Percentiles rank a stretch among this genome's conserved stretches.
phyloP scores from a whole-genome alignment of 2,797 vertebrate species.

The Tenualosa thibaudeaui region DNA sequence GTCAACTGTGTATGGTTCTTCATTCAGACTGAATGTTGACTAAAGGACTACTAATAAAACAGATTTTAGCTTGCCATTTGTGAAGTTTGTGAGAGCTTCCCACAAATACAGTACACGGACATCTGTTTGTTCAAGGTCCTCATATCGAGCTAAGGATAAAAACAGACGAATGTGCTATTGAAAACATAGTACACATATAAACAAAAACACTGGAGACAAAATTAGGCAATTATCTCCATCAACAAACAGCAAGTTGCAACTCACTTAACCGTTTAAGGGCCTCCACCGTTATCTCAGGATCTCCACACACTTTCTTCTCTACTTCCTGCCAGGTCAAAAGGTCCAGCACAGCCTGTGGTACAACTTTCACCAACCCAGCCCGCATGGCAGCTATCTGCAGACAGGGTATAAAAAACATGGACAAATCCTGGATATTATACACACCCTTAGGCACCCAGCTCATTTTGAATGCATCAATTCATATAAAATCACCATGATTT shows the following conservation, averaged over 20 bases:
- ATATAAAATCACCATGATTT: neutral
- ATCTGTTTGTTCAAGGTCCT: conserved; percentile 89
- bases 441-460: neutral
- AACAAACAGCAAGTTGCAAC: conserved; percentile 58
- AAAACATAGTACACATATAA: neutral
- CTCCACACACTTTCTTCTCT: conserved; percentile 96
- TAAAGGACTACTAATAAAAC: neutral
- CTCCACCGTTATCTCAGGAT: conserved; percentile 95
- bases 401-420: neutral
- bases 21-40: neutral
- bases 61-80: conserved; percentile 80
- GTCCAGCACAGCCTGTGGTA: conserved; percentile 96
- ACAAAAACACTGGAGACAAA: neutral
- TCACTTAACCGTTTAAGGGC: conserved; percentile 95
- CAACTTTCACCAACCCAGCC: conserved; percentile 91
- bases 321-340: conserved; percentile 96
- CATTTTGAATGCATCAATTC: neutral
- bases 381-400: conserved; percentile 87
- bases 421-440: too few species aligned
- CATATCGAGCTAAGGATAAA: conserved; percentile 82
- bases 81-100: conserved; percentile 96
- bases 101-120: conserved; percentile 91
- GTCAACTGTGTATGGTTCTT: too few species aligned
- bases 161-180: neutral
- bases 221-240: neutral